These are phyloP conservation scores for Eupithecia dodoneata DNA, from an alignment of 2,888 invertebrate genomes.

Conservation along the genomic window DNA sequence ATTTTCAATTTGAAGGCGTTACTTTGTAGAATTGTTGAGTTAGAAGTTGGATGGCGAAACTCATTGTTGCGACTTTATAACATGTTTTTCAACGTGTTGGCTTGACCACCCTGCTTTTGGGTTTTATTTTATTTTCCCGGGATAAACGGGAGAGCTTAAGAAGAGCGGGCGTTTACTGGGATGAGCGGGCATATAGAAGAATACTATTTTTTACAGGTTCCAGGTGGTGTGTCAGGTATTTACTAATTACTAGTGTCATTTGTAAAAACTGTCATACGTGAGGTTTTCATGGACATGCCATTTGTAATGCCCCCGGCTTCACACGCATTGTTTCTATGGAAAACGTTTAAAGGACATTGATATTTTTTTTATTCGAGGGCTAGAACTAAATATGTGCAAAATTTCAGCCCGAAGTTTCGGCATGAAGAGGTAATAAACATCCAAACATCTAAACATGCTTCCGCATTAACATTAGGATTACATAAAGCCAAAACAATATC, in stretches of 20 bases:
- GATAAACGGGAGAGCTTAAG: neutral
- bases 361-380: too few relatives aligned
- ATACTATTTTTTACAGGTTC: neutral
- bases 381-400: too few relatives aligned
- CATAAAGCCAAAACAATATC: neutral
- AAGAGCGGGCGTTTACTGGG: neutral
- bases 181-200: neutral
- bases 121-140: neutral
- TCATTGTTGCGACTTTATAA: constrained; percentile 12
- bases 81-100: constrained; percentile 1
- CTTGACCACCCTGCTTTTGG: neutral
- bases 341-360: too few relatives aligned
- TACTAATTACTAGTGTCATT: too few relatives aligned
- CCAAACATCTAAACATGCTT: too few relatives aligned
- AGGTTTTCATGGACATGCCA: neutral
- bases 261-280: neutral
- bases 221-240: neutral
- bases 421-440: too few relatives aligned
- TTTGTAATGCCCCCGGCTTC: too few relatives aligned
- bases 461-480: neutral
- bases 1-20: constrained; percentile 43
- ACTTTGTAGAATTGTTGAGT: constrained; percentile 32
- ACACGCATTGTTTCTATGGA: too few relatives aligned
- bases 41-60: constrained; percentile 13
- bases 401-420: too few relatives aligned